Evolutionary conservation across 2,888 invertebrate species (phyloP), one percentile per base, ranked within the genome.

Genomic region (Epinotia demarniana): DNA sequence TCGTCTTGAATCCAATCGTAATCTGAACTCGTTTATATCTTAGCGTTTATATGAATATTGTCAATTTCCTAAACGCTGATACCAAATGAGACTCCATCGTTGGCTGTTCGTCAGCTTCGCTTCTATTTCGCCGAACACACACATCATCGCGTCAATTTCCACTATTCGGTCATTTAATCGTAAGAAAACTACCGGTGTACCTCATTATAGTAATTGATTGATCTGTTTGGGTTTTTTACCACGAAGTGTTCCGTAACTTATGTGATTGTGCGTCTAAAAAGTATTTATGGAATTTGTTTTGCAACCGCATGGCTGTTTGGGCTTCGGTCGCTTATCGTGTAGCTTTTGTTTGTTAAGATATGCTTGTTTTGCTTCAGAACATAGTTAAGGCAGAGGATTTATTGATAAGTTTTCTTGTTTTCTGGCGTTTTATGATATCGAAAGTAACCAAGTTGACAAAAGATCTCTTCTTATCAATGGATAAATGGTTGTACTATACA

Each of bases 171-270:
- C 12, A 55, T 66, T 70, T 60, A 70, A 64, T 60, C 58, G 49
- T 74, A 70, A 75, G 39, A 72, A 64, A 72, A 68, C 33, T 72
- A 55, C 63, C 68, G 62, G 67, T 81, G 83, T 85, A 89, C 87
- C 88, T 90, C 88, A 88, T 85, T 88, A 87, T 87, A 86, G 77
- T 81, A 86, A 83, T 81, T 82, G 81, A 86, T 85, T 80, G 69
- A 77, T 75, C 81, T 79, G 79, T 78, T 84, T 80, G 79, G 83
- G 81, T 80, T 81, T 80, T 81, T 85, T 84, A 87, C 87, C 87
- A 83, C 78, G 80, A 87, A 85, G 89, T 90, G 90, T 91, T 92
- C 88, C 85, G 84, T 82, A 81, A 76, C 57, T 60, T 77, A 79
- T 76, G 64, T 78, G 55, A 77, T 63, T 69, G 27, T 55, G 53